Evolutionary conservation across 2,888 invertebrate species (phyloP).

Genomic region (Syrphus vitripennis): DNA sequence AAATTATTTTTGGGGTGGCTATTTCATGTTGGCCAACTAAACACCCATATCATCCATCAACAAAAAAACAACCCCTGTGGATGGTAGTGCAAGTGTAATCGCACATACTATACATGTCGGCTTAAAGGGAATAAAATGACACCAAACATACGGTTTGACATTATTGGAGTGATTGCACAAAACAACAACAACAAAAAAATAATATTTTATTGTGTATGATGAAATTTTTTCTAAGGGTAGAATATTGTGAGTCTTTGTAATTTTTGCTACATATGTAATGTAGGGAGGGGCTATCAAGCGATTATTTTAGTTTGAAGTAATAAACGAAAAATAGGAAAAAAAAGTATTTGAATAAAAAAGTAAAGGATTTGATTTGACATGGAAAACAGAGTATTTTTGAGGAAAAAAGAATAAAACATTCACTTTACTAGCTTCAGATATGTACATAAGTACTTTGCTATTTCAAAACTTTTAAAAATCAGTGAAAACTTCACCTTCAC

Average conservation of each 20-base stretch:
- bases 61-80: background rate
- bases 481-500: no score
- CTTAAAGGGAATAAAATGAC: slow-evolving; percentile 4
- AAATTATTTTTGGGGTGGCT: background rate
- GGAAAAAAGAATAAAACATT: no score
- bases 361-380: no score
- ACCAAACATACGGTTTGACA: slow-evolving; percentile 46
- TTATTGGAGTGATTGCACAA: slow-evolving; percentile 55
- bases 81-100: slow-evolving; percentile 4
- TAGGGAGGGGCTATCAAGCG: no score
- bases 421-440: no score
- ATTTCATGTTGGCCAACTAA: background rate
- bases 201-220: background rate
- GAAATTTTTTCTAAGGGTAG: background rate
- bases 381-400: no score
- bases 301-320: no score
- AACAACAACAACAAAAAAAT: background rate
- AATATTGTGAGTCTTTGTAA: background rate
- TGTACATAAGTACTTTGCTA: no score
- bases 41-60: slow-evolving; percentile 8
- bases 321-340: no score
- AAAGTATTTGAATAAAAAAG: no score
- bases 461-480: no score
- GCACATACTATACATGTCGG: background rate
- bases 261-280: no score